Percentiles rank a stretch among this genome's conserved stretches.
Evolutionary conservation across 2,113 vertebrate genomes (phyloP).

Genomic region (Hiodon alosoides): DNA sequence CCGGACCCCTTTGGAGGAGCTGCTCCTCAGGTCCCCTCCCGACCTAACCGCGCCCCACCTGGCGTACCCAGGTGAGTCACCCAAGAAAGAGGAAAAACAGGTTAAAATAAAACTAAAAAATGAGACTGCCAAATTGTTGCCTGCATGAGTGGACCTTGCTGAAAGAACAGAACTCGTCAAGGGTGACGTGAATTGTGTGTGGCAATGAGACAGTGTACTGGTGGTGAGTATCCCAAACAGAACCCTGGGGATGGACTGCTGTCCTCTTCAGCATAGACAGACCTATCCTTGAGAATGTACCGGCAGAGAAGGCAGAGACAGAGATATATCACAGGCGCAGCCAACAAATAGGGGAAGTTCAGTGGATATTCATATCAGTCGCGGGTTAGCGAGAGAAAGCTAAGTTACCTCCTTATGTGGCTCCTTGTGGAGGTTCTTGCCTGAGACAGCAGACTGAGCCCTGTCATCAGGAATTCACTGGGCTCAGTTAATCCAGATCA

Average conservation of each 20-base stretch:
- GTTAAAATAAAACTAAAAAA: neutral
- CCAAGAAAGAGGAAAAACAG: neutral
- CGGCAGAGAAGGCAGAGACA: neutral
- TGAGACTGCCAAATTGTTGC: too few species aligned
- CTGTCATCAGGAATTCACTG: too few species aligned
- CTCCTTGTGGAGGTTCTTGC: too few species aligned
- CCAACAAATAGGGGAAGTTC: too few species aligned
- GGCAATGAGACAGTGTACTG: conserved; percentile 9
- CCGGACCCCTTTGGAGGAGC: conserved; percentile 89
- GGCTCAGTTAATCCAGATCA: too few species aligned
- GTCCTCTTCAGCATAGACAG: neutral
- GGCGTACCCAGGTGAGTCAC: conserved; percentile 91
- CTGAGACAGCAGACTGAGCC: too few species aligned
- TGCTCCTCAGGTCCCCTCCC: conserved; percentile 90
- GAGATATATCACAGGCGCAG: neutral
- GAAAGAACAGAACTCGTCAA: conserved; percentile 22
- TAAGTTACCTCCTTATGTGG: too few species aligned
- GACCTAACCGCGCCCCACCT: conserved; percentile 93
- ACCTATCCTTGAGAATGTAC: neutral
- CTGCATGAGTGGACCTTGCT: conserved; percentile 11
- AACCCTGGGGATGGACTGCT: neutral
- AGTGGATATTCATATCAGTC: too few species aligned
- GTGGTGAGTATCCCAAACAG: neutral
- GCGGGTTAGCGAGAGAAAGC: too few species aligned
- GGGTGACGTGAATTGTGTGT: conserved; percentile 24